Conservation (phyloP, 2,888 invertebrate genomes). For the Sinelater perroti region DNA sequence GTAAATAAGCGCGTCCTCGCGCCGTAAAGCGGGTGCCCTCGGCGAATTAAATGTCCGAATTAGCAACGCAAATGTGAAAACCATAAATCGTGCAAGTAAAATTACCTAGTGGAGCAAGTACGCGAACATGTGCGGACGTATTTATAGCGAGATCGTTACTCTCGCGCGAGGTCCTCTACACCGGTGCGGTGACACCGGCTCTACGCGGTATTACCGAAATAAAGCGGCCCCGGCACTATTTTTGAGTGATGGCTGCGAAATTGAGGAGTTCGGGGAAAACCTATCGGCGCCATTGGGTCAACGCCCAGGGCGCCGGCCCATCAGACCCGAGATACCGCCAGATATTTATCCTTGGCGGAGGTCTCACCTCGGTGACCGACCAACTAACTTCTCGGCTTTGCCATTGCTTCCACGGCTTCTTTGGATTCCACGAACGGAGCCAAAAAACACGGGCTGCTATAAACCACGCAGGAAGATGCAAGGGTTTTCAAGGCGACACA, state of each 20-base stretch:
- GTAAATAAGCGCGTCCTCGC: slow-evolving; percentile 16
- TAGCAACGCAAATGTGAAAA: slow-evolving; percentile 40
- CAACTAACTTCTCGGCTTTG: no score
- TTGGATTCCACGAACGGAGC: no score
- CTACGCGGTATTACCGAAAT: slow-evolving; percentile 38
- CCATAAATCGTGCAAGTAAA: slow-evolving; percentile 39
- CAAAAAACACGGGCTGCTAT: no score
- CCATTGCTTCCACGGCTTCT: no score
- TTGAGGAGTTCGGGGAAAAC: slow-evolving; percentile 20
- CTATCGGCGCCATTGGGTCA: slow-evolving; percentile 22
- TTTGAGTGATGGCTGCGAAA: slow-evolving; percentile 31
- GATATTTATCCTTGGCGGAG: slow-evolving; percentile 15
- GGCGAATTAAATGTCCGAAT: slow-evolving; percentile 39
- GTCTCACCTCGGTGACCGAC: no score
- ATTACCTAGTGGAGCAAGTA: slow-evolving; percentile 38
- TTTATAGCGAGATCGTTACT: slow-evolving; percentile 41
- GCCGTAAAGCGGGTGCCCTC: slow-evolving; percentile 29
- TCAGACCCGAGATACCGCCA: slow-evolving; percentile 3
- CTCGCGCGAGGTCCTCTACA: slow-evolving; percentile 38
- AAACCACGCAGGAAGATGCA: no score
- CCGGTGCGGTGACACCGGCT: slow-evolving; percentile 38
- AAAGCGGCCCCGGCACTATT: slow-evolving; percentile 32
- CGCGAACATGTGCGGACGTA: slow-evolving; percentile 39
- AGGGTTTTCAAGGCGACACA: no score
- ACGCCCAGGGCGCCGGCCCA: slow-evolving; percentile 15